Evolutionary conservation across 2,888 invertebrate genomes (phyloP), one percentile per base, ranked within the genome.

Genomic region (Folsomia manolachei): DNA sequence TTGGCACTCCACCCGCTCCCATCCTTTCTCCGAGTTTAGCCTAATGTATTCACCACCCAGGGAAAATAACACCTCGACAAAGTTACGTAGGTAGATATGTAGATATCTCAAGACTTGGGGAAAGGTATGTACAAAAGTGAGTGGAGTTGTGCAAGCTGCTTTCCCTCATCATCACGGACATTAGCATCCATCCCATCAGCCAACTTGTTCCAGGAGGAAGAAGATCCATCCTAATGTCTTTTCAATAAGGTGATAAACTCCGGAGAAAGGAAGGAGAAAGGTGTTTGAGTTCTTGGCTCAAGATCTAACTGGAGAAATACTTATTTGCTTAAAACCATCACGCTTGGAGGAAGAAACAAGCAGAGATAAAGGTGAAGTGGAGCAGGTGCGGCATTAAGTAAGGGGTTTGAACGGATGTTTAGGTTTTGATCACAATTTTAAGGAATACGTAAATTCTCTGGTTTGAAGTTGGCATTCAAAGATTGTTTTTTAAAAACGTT

Each of bases 201-300:
- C 39, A 39, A 39, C 39, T 39, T 39, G 7, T 39, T 39, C 39
- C 39, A 39, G 39, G 39, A 39, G 14, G 39, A 39, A 39, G 39
- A 39, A 39, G 39, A 39, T 39, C 39, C 60, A 53, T 67, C 67
- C 19, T 56, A 56, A 53, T 67, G 25, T 24, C 53, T 60, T 67
- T 67, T 67, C 67, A 67, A 67, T 67, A 67, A 67, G 60, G 60
- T 26, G 67, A 66, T 66, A 66, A 39, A 39, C 39, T 39, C n/a
- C n/a, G 39, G 39, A 14, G 14, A 39, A 39, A 14, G 39, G 39
- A 39, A 39, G 39, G 14, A 4, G 39, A 39, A 14, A 39, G 39
- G 4, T 9, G 39, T 39, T n/a, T n/a, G n/a, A n/a, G n/a, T n/a
- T n/a, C n/a, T n/a, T n/a, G n/a, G n/a, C n/a, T n/a, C n/a, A n/a